Evolutionary conservation across 2,113 vertebrate genomes (phyloP), one percentile per base, ranked within the genome.

Genomic region (Nibea coibor): DNA sequence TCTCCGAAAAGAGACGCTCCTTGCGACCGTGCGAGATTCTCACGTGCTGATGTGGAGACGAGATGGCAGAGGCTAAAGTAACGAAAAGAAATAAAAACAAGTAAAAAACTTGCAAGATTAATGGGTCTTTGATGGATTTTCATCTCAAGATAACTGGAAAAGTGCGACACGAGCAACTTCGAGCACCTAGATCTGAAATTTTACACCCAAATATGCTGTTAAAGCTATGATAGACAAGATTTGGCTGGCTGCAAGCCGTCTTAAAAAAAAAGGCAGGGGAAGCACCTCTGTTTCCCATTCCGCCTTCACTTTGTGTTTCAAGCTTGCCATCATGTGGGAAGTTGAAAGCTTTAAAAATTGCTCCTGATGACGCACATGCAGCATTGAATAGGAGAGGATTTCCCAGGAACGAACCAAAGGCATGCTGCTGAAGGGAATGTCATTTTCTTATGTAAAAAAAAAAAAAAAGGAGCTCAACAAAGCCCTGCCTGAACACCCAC

Each of bases 271-370:
- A 63, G 51, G 74, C 68, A 42, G 51, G 65, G 87, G 51, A 85
- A 85, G 70, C 82, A 86, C 86, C 88, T 81, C 66, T 66, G 58
- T n/a, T 62, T 84, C 59, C 48, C 8, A 42, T 45, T 70, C 66
- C 9, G n/a, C 71, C 78, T 65, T 24, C 50, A 67, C 61, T 75
- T 39, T 78, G 54, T 71, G 63, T 72, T 82, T 83, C 24, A 75
- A 78, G 85, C 78, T 67, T 79, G 53, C 69, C 66, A 74, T 82
- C 31, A 83, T 69, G 89, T 91, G 88, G 90, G 91, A 90, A 84
- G 88, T 66, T 87, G 65, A 89, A 84, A 85, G 85, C 75, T 72
- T 73, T 26, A 72, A 78, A 71, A 81, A 78, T 53, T 68, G 75
- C 72, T 87, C 43, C 68, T 68, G 87, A 81, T 91, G 92, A 90